These are phyloP conservation scores for Stenichneumon culpator DNA, from an alignment of 2,888 invertebrate genomes.

Conservation along the genomic window DNA sequence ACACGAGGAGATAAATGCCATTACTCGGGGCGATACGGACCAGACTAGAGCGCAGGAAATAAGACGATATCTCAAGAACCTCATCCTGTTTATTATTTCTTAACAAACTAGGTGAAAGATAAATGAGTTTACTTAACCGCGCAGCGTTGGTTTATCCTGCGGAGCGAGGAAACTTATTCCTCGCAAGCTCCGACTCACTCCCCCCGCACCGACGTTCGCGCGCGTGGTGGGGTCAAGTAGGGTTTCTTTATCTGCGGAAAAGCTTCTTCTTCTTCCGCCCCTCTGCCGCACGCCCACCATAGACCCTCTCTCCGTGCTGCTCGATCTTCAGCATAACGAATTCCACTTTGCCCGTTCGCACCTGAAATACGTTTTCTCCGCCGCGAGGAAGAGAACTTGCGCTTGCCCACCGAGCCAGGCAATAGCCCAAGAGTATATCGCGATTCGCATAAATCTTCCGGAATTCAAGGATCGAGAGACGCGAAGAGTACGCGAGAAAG, in stretches of 20 bases:
- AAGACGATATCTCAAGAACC: slow-evolving; percentile 27
- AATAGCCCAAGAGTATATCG: slow-evolving; percentile 72
- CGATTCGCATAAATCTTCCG: slow-evolving; percentile 80
- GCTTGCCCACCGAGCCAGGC: slow-evolving; percentile 39
- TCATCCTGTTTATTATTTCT: slow-evolving; percentile 54
- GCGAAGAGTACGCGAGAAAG: slow-evolving; percentile 35
- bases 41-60: background rate
- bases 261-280: slow-evolving; percentile 61
- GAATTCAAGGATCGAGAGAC: slow-evolving; percentile 74
- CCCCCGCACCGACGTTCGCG: background rate
- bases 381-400: slow-evolving; percentile 16
- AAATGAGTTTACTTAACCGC: slow-evolving; percentile 57
- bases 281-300: slow-evolving; percentile 56
- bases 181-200: background rate
- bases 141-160: slow-evolving; percentile 49
- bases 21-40: background rate
- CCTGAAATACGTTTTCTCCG: slow-evolving; percentile 74
- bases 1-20: background rate
- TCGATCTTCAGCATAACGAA: slow-evolving; percentile 68
- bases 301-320: slow-evolving; percentile 49
- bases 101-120: slow-evolving; percentile 49
- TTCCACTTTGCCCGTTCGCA: slow-evolving; percentile 67
- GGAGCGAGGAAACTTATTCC: slow-evolving; percentile 44
- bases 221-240: slow-evolving; percentile 37
- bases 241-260: slow-evolving; percentile 57